A percentile compares a stretch with the other conserved stretches of the same genome.
Evolutionary conservation across 1,140 invertebrate genomes (phyloP).

Genomic region (Apis florea): DNA sequence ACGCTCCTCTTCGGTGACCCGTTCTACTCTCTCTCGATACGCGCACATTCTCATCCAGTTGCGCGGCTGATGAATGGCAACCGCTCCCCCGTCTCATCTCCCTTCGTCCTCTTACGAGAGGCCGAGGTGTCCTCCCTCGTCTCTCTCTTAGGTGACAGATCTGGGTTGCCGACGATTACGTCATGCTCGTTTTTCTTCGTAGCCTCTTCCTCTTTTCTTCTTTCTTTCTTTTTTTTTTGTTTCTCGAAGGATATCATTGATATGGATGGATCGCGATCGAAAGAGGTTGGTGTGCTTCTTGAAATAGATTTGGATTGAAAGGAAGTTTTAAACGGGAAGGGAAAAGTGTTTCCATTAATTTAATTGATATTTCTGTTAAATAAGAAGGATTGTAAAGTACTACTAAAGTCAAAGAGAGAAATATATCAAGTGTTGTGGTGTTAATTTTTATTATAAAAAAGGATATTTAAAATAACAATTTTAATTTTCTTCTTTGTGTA

Average conservation of each 20-base stretch:
- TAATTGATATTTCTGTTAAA: too few species aligned
- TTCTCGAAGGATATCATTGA: background rate
- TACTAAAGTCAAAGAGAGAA: too few species aligned
- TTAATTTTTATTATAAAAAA: too few species aligned
- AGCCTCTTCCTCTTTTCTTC: constrained; percentile 7
- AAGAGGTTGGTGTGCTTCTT: background rate
- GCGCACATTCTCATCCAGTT: constrained; percentile 41
- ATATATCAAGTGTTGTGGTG: too few species aligned
- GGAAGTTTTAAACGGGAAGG: too few species aligned
- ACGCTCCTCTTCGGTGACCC: constrained; percentile 27
- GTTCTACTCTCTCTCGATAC: constrained; percentile 34
- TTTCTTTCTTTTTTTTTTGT: background rate
- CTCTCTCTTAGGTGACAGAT: constrained; percentile 69
- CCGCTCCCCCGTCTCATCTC: constrained; percentile 40
- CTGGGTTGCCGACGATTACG: constrained; percentile 71
- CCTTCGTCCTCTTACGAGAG: constrained; percentile 36
- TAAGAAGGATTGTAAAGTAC: too few species aligned
- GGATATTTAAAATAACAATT: too few species aligned
- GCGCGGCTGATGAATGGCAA: constrained; percentile 64
- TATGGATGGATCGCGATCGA: background rate
- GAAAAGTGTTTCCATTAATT: too few species aligned
- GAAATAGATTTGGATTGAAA: background rate
- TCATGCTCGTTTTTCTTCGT: constrained; percentile 52
- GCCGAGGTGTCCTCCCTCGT: constrained; percentile 62
- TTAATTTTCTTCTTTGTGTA: too few species aligned